Conservation (phyloP, 2,888 invertebrate species). For the Tribolium freemani region DNA sequence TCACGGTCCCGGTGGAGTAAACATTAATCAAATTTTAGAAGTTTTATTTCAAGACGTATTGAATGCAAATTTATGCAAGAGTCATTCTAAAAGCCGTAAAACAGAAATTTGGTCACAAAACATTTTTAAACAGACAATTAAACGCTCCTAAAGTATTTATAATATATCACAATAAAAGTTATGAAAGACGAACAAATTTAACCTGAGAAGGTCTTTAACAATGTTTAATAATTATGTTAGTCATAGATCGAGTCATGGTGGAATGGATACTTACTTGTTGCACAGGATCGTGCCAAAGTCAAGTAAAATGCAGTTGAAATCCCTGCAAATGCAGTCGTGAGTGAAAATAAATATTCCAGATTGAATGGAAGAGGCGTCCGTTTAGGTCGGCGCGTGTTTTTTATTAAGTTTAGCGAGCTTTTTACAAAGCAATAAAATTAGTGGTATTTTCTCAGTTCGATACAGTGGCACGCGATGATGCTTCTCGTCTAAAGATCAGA, state of each 20-base stretch:
- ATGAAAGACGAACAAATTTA: too few relatives aligned
- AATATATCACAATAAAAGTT: too few relatives aligned
- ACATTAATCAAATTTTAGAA: slow-evolving; percentile 17
- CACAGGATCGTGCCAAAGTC: background rate
- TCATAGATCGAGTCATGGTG: too few relatives aligned
- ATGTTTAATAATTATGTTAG: too few relatives aligned
- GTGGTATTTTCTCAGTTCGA: slow-evolving; percentile 44
- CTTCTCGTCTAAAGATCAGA: slow-evolving; percentile 45
- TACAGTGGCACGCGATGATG: slow-evolving; percentile 37
- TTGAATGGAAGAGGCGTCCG: background rate
- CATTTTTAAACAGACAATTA: too few relatives aligned
- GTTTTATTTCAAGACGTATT: slow-evolving; percentile 18
- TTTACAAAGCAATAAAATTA: slow-evolving; percentile 45
- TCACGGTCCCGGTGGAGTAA: slow-evolving; percentile 6
- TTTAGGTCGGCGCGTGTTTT: slow-evolving; percentile 37
- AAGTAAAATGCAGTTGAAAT: background rate
- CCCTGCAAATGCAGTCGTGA: background rate
- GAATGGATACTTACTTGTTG: background rate
- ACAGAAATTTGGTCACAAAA: too few relatives aligned
- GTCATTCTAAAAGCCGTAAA: background rate
- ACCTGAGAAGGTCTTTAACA: too few relatives aligned
- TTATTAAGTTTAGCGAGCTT: slow-evolving; percentile 39
- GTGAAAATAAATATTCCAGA: background rate
- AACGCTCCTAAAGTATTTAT: too few relatives aligned
- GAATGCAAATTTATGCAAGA: slow-evolving; percentile 23